Conservation (phyloP, 1,140 invertebrate species). For the Brachystomella parvula region DNA sequence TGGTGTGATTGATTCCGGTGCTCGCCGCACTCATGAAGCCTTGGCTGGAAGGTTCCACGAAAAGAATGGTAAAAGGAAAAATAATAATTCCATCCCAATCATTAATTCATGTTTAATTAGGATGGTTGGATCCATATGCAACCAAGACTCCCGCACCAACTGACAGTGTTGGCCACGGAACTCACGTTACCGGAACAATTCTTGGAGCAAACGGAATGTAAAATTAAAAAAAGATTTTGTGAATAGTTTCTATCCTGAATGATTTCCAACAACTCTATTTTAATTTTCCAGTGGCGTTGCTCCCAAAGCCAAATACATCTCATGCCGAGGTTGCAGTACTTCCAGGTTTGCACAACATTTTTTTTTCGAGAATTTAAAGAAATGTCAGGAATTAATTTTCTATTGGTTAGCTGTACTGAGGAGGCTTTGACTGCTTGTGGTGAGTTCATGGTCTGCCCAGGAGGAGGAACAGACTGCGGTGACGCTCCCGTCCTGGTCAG, state of each 20-base stretch:
- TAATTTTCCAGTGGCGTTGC: slow-evolving; percentile 27
- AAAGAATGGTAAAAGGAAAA: not conserved
- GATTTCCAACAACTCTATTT: too few relatives aligned
- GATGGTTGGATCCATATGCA: slow-evolving; percentile 9
- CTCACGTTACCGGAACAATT: slow-evolving; percentile 12
- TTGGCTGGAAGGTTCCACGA: not conserved
- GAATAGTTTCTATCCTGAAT: slow-evolving; percentile 6
- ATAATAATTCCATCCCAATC: too few relatives aligned
- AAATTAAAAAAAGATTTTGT: slow-evolving; percentile 4
- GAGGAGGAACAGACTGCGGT: not conserved
- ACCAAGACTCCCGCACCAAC: not conserved
- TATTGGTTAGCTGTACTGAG: not conserved
- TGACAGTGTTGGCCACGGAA: slow-evolving; percentile 14
- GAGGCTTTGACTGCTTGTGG: slow-evolving; percentile 19
- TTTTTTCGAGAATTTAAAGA: too few relatives aligned
- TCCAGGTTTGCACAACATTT: slow-evolving; percentile 1
- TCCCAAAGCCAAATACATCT: slow-evolving; percentile 20
- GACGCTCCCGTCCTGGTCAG: slow-evolving; percentile 19
- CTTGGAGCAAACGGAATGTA: not conserved
- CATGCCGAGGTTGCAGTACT: slow-evolving; percentile 23
- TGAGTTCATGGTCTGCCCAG: slow-evolving; percentile 24
- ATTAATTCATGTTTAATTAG: too few relatives aligned
- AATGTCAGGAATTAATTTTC: too few relatives aligned
- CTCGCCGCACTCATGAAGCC: slow-evolving; percentile 5
- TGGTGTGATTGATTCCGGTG: slow-evolving; percentile 17